Base-by-base conservation (phyloP, 30 jellyfish, hydroid and myxozoan species). In the Aurelia aurita region DNA sequence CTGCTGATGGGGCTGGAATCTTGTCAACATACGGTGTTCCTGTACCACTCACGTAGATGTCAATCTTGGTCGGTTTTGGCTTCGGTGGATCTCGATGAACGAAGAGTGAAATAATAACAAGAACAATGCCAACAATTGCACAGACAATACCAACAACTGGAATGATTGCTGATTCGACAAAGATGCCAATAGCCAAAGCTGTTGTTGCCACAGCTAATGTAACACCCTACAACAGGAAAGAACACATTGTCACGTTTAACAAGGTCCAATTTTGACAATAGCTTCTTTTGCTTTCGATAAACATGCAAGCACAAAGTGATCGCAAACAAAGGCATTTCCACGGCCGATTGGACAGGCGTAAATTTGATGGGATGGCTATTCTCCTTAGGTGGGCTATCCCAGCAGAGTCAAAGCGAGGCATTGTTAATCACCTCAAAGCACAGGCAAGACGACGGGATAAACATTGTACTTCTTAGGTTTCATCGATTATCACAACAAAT, bases 21-120 rank as follows among this genome's bases (percentile, higher is more conserved):
- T 27, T 44, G 27, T 72, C 47, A 14, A 69, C 92, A 69, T 43
- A 82, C 18, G 79, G 28, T 19, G 29, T 23, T 27, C 94, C 94
- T 3, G 43, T 64, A 57, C 76, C 88, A 20, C 46, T 54, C 76
- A 84, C 88, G 34, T 71, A 84, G 32, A 59, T 3, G 34, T 84
- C 94, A 60, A 84, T 54, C 51, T 72, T 45, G 12, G 94, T 84
- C 27, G 94, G 94, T 32, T 84, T 73, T 32, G 94, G 94, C 77
- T 84, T 84, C 39, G 94, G 94, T 13, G 87, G 87, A 47, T 84
- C 88, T 15, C 88, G 82, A 27, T 71, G 73, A 43, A 84, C 59
- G 45, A 84, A 84, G 58, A 84, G 39, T 8, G 94, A 72, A 15
- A 82, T 88, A 25, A 84, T 72, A 3, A 87, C 87, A 28, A 84